A percentile compares a stretch with the other conserved stretches of the same genome.
Evolutionary conservation across 2,888 invertebrate species (phyloP).

Genomic region (Andrena flavipes): DNA sequence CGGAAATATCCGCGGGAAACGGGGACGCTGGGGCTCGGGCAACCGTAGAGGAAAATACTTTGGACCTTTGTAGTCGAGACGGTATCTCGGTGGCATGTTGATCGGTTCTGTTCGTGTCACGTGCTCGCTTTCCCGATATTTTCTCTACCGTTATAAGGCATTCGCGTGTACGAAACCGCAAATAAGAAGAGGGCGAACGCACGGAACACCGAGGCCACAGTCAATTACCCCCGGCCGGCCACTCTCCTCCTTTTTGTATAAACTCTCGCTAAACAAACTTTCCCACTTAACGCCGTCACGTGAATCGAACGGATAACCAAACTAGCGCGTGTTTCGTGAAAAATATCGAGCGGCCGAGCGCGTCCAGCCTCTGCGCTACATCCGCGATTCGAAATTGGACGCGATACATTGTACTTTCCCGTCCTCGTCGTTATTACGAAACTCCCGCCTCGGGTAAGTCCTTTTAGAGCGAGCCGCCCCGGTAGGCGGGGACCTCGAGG

Average conservation of each 20-base stretch:
- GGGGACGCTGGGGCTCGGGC: too few species aligned
- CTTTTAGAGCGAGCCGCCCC: constrained; percentile 18
- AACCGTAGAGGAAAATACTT: too few species aligned
- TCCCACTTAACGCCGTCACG: constrained; percentile 56
- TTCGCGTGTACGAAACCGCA: constrained; percentile 59
- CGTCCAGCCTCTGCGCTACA: background rate
- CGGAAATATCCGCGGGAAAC: too few species aligned
- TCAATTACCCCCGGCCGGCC: constrained; percentile 45
- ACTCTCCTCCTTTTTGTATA: constrained; percentile 43
- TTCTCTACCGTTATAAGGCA: constrained; percentile 32
- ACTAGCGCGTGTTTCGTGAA: constrained; percentile 26
- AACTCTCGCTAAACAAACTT: constrained; percentile 62
- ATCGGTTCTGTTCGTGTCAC: constrained; percentile 45
- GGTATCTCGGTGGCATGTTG: constrained; percentile 29
- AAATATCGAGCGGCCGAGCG: constrained; percentile 20
- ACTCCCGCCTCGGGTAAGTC: background rate
- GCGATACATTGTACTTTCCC: constrained; percentile 32
- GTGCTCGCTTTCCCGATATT: constrained; percentile 47
- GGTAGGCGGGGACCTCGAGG: background rate
- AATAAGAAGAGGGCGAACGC: constrained; percentile 46
- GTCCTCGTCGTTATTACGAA: constrained; percentile 18
- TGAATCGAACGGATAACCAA: constrained; percentile 51
- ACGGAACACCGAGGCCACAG: constrained; percentile 41
- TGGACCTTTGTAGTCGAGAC: background rate
- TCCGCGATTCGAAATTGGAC: constrained; percentile 23